These are phyloP conservation scores for Pycnomerus fuliginosus DNA, from an alignment of 2,888 invertebrate species.

Conservation along the genomic window DNA sequence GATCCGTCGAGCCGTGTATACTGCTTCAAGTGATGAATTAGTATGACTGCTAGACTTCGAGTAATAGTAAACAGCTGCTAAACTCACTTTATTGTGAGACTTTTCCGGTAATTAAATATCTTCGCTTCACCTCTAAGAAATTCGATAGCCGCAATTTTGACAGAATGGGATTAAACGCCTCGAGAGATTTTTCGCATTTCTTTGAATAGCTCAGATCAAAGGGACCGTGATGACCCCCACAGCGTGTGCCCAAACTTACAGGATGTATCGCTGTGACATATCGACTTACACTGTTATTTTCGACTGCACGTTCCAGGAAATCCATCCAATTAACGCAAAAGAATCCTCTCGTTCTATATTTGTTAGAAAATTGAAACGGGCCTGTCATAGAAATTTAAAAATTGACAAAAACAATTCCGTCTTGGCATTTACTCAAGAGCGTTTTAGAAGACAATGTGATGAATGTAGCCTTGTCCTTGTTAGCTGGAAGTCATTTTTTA, in stretches of 20 bases:
- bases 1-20: constrained; percentile 41
- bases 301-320: constrained; percentile 23
- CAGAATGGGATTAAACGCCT: too few species aligned
- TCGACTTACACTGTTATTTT: constrained; percentile 15
- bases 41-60: constrained; percentile 36
- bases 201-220: constrained; percentile 32
- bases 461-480: too few species aligned
- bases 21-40: constrained; percentile 41
- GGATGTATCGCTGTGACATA: constrained; percentile 16
- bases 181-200: constrained; percentile 36
- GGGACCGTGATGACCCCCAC: constrained; percentile 31
- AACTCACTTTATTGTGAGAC: constrained; percentile 33
- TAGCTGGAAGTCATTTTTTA: too few species aligned
- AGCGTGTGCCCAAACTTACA: constrained; percentile 9
- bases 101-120: constrained; percentile 36
- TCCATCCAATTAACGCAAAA: constrained; percentile 15
- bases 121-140: constrained; percentile 10
- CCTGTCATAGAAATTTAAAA: not conserved
- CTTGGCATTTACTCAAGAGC: too few species aligned
- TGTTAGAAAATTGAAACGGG: not conserved
- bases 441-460: too few species aligned
- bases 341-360: not conserved
- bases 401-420: too few species aligned
- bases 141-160: not conserved
- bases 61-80: constrained; percentile 43